Evolutionary conservation across 2,113 vertebrate genomes (phyloP), one percentile per base, ranked within the genome.

Genomic region (Polypterus bichir): DNA sequence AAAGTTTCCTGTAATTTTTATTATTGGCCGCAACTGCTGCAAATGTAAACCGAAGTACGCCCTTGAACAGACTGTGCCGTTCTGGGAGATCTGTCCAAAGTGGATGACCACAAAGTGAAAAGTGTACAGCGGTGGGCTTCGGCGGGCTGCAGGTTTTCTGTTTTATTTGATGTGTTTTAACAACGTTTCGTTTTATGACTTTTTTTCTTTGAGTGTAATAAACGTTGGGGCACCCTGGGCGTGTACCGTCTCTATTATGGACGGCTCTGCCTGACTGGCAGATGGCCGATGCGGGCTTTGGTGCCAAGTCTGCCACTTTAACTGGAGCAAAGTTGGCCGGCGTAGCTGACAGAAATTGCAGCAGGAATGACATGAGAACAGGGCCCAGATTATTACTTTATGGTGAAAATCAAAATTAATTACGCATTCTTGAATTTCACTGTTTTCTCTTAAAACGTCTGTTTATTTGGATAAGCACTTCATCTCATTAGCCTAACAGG

Each of bases 321-420:
- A 73, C 47, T 2, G 0, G 65, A 70, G 72, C 3, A 65, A 71
- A 74, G 75, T 71, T 78, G 72, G 65, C 64, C 83, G 78, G 76
- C 78, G 71, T 66, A 70, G 71, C 2, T 57, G 70, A 71, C 72
- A 79, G 57, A 65, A 74, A 78, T 77, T 76, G 67, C 79, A 74
- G 66, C 66, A 69, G 70, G 69, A 77, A 69, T 66, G 44, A 66
- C 73, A 66, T 74, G 77, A 75, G 71, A 76, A 78, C 81, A 73
- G 63, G 75, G 71, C 65, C 11, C 64, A 68, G 69, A 71, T 68
- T 67, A 71, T 66, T 66, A 78, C 73, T 65, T 70, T 65, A 62
- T 63, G 76, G 64, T 68, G 71, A 79, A 72, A 68, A 72, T 88
- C 70, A 79, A 65, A 82, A 83, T 84, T 82, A 79, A 84, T 80